These are phyloP conservation scores for Ciconia boyciana DNA, from an alignment of 2,113 vertebrate genomes.

Conservation along the genomic window DNA sequence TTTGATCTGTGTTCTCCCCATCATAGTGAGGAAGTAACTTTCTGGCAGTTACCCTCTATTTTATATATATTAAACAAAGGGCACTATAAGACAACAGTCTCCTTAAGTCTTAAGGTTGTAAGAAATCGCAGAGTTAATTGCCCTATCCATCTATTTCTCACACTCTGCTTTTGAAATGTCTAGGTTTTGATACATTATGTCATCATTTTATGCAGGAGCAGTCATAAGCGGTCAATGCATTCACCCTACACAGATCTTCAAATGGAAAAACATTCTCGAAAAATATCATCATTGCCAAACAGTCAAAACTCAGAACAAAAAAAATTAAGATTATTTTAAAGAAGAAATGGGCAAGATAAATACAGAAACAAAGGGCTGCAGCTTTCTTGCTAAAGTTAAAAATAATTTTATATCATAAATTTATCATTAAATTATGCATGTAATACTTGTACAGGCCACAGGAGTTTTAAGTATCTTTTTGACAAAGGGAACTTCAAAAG, in stretches of 20 bases:
- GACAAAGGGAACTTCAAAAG: not conserved
- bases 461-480: not conserved
- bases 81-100: not conserved
- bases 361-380: not conserved
- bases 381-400: not conserved
- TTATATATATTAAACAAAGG: not conserved
- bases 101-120: not conserved
- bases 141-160: not conserved
- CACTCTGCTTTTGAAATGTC: not conserved
- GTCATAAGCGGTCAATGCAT: not conserved
- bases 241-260: not conserved
- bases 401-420: not conserved
- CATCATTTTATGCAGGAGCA: conserved; percentile 19
- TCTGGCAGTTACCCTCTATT: not conserved
- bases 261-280: not conserved
- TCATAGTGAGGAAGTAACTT: not conserved
- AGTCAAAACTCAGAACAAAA: not conserved
- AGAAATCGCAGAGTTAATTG: not conserved
- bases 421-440: not conserved
- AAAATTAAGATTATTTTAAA: not conserved
- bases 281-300: not conserved
- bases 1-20: not conserved
- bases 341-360: not conserved
- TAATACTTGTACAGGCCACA: not conserved
- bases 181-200: conserved; percentile 4